A percentile compares a stretch with the other conserved stretches of the same genome.
Conservation (phyloP, 2,113 vertebrate species). For the Corvus moneduloides region DNA sequence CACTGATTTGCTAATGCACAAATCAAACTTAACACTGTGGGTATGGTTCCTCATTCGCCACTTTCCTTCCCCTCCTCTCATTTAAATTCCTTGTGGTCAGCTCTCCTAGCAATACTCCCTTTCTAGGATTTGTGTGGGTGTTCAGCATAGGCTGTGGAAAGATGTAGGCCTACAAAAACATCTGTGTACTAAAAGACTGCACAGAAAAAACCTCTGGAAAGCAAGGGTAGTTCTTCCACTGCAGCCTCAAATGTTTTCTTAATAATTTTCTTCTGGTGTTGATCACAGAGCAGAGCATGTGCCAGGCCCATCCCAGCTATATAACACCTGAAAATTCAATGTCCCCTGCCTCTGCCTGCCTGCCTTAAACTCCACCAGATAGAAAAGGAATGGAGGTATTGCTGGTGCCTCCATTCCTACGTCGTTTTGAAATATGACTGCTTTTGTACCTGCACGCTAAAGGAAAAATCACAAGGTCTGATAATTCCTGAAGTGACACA, state of each 20-base stretch:
- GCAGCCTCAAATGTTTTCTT: neutral
- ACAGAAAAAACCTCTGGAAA: neutral
- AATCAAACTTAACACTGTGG: neutral
- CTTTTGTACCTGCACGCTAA: neutral
- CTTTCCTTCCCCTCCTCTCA: neutral
- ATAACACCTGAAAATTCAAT: neutral
- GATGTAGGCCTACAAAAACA: neutral
- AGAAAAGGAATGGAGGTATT: accelerated
- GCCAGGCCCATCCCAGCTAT: neutral
- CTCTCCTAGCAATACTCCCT: neutral
- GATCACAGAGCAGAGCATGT: neutral
- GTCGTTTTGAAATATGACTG: neutral
- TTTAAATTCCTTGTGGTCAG: neutral
- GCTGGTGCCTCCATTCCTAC: neutral
- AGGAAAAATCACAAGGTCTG: neutral
- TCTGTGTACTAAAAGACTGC: neutral
- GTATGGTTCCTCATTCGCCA: neutral
- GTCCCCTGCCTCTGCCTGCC: neutral
- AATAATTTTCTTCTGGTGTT: neutral
- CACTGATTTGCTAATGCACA: neutral
- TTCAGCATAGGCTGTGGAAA: neutral
- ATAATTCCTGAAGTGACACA: neutral
- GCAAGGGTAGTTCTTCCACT: neutral
- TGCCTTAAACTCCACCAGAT: neutral
- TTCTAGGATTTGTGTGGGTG: neutral